phyloP scores from a whole-genome alignment of 2,888 invertebrate genomes.

The Xiphydria camelus region DNA sequence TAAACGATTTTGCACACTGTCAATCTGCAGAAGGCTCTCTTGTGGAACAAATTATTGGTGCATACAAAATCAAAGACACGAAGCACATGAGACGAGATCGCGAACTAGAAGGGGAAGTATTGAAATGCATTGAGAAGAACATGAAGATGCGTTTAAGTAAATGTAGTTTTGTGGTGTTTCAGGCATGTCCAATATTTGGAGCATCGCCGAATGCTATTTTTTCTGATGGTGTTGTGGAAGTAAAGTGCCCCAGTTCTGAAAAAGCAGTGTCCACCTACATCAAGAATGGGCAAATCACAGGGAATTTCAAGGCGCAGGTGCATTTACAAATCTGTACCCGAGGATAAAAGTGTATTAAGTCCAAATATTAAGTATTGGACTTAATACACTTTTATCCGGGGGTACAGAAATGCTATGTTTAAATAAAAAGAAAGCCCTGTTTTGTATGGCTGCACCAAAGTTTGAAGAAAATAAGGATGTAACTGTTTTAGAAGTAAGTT shows the following conservation, averaged over 20 bases:
- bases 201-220: conserved; percentile 24
- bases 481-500: no score
- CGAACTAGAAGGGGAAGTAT: no score
- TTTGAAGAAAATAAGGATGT: conserved; percentile 21
- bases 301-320: conserved; percentile 23
- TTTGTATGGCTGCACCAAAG: conserved; percentile 22
- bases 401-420: conserved; percentile 25
- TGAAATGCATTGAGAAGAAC: no score
- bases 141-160: neutral
- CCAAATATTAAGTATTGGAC: no score
- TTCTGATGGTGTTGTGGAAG: conserved; percentile 23
- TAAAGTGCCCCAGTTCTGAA: conserved; percentile 25
- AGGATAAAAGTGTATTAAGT: no score
- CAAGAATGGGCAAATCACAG: conserved; percentile 13
- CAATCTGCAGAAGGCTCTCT: neutral
- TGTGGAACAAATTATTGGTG: conserved; percentile 6
- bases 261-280: conserved; percentile 16
- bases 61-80: conserved; percentile 15
- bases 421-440: conserved; percentile 19
- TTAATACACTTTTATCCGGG: no score
- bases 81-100: conserved; percentile 20
- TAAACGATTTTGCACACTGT: neutral
- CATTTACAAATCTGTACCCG: no score
- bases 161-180: no score
- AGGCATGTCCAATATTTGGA: conserved; percentile 12